These are phyloP conservation scores for Volucella bombylans DNA, from an alignment of 2,888 invertebrate genomes.

Conservation along the genomic window DNA sequence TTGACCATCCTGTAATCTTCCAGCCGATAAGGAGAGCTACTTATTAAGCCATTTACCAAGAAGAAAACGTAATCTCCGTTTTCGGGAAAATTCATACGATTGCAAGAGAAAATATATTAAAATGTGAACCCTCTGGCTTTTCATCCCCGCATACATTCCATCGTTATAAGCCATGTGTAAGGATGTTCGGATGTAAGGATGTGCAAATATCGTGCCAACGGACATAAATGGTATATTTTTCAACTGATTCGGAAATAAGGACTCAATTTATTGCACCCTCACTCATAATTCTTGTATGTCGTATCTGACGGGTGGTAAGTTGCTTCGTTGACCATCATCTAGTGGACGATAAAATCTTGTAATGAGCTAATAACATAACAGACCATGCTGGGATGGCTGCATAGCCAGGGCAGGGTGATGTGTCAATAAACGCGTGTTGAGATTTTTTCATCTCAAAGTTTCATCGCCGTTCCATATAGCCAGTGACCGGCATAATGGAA, in stretches of 20 bases:
- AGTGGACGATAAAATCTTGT: slow-evolving; percentile 69
- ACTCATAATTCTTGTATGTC: slow-evolving; percentile 66
- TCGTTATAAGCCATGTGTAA: slow-evolving; percentile 47
- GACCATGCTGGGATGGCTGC: slow-evolving; percentile 54
- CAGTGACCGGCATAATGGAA: slow-evolving; percentile 58
- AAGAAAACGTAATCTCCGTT: slow-evolving; percentile 73
- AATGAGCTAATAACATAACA: slow-evolving; percentile 74
- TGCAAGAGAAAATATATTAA: slow-evolving; percentile 62
- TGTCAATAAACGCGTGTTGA: slow-evolving; percentile 60
- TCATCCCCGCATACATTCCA: not conserved
- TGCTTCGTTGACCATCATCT: slow-evolving; percentile 60
- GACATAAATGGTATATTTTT: slow-evolving; percentile 73
- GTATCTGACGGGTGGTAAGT: slow-evolving; percentile 31
- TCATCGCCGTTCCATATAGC: not conserved
- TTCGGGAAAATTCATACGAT: slow-evolving; percentile 48
- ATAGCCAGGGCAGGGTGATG: slow-evolving; percentile 37
- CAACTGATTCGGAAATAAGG: slow-evolving; percentile 75
- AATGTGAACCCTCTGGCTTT: slow-evolving; percentile 22
- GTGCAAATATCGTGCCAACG: slow-evolving; percentile 71
- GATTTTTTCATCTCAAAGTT: slow-evolving; percentile 10
- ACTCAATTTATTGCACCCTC: slow-evolving; percentile 73
- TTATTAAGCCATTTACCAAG: slow-evolving; percentile 73
- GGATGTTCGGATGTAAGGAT: slow-evolving; percentile 44
- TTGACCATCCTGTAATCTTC: slow-evolving; percentile 73
- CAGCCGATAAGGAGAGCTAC: slow-evolving; percentile 69